Evolutionary conservation across 1,140 invertebrate species (phyloP), one percentile per base, ranked within the genome.

Genomic region (Pseudomyrmex pallidus): DNA sequence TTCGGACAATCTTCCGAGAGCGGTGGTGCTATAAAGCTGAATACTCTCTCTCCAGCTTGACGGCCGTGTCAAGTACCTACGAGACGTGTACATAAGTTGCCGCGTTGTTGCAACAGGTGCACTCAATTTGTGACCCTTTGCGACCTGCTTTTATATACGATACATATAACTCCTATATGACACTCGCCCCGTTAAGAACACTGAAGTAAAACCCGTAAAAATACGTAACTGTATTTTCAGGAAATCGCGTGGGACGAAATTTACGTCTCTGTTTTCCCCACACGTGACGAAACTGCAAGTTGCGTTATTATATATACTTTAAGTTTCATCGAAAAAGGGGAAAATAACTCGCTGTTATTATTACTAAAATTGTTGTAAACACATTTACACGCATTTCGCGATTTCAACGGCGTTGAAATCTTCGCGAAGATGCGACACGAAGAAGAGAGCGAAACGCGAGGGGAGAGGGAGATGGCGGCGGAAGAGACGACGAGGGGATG

Each of bases 41-140:
- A 57, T 59, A 70, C 66, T 70, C 74, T 59, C 50, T 44, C 22
- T 44, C 22, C 56, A 25, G 46, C n/a, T 72, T 80, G 76, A 80
- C 76, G 54, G 46, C 44, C 15, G 76, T 72, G 76, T 80, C 15
- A 80, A 80, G 77, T 66, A 80, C 8, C 56, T 50, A 25, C 12
- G 48, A 67, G 48, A 15, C 20, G 74, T 72, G 78, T 84, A 66
- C 67, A 61, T 70, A 54, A 50, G 52, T 61, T 66, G 70, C 54
- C 68, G 50, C 78, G 73, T 83, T 68, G 74, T 89, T 63, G 87
- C 87, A 89, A 89, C 87, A 89, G 87, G 87, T 89, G 87, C 74
- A 89, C 84, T 89, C 84, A 68, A 89, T 89, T 89, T 82, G 87
- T 76, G 84, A 83, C 84, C 84, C 74, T 88, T 86, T 82, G 83